phyloP scores from a whole-genome alignment of 2,888 invertebrate genomes.

The Ophion ellenae region DNA sequence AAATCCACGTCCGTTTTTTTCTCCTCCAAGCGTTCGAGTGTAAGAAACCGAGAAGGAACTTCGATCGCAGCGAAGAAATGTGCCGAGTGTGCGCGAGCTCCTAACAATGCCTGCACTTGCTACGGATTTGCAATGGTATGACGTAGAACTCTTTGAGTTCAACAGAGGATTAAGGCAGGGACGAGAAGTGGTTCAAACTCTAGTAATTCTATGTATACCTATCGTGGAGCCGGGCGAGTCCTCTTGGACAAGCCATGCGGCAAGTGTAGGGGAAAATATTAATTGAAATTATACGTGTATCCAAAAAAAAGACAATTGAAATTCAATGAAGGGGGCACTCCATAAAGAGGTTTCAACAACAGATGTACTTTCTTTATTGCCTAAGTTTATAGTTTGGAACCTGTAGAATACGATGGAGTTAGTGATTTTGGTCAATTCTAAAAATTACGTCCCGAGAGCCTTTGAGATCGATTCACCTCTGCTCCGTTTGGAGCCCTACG shows the following conservation, averaged over 20 bases:
- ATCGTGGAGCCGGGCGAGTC: constrained; percentile 1
- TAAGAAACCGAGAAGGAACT: constrained; percentile 33
- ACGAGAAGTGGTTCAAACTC: not conserved
- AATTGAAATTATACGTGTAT: not conserved
- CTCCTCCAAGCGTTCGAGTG: constrained; percentile 1
- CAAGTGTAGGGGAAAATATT: not conserved
- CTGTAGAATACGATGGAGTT: too few species aligned
- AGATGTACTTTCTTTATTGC: too few species aligned
- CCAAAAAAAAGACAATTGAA: not conserved
- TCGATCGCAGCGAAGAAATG: constrained; percentile 38
- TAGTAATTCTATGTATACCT: not conserved
- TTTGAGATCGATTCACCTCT: too few species aligned
- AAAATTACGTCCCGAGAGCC: too few species aligned
- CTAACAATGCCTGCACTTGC: constrained; percentile 56
- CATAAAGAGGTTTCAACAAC: too few species aligned
- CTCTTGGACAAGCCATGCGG: not conserved
- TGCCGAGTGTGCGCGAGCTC: constrained; percentile 43
- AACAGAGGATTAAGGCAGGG: not conserved
- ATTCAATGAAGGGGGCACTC: too few species aligned
- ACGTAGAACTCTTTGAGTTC: constrained; percentile 56
- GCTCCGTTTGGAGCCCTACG: too few species aligned
- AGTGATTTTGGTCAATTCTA: too few species aligned
- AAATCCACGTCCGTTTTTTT: not conserved
- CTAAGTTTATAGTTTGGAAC: too few species aligned
- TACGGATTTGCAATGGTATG: constrained; percentile 64